A percentile compares a stretch with the other conserved stretches of the same genome.
These are phyloP conservation scores for Shargacucullia verbasci DNA, from an alignment of 2,888 invertebrate species.

Conservation along the genomic window DNA sequence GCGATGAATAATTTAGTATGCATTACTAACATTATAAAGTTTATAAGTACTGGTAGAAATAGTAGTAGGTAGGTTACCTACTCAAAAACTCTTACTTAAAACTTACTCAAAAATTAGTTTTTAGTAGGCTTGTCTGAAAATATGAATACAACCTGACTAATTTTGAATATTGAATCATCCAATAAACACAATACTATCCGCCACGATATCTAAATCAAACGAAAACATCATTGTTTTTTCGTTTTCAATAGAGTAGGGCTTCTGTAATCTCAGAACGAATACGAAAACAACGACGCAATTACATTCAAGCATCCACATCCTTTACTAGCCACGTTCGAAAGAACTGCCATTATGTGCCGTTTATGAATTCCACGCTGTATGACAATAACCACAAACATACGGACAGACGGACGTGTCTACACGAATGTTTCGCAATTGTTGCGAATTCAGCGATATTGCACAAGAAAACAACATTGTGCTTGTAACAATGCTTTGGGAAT, in stretches of 20 bases:
- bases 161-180: neutral
- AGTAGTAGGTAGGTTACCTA: too few relatives aligned
- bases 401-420: slow-evolving; percentile 74
- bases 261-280: neutral
- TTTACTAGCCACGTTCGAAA: slow-evolving; percentile 38
- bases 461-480: slow-evolving; percentile 84
- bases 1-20: neutral
- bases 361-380: slow-evolving; percentile 67
- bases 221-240: neutral
- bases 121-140: too few relatives aligned
- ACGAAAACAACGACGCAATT: slow-evolving; percentile 20
- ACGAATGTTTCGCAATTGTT: slow-evolving; percentile 77
- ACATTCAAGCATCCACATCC: slow-evolving; percentile 27
- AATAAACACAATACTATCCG: slow-evolving; percentile 1
- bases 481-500: slow-evolving; percentile 81
- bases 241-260: neutral
- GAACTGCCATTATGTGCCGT: slow-evolving; percentile 49
- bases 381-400: slow-evolving; percentile 75
- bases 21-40: neutral
- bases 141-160: too few relatives aligned
- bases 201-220: neutral
- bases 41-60: too few relatives aligned
- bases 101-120: too few relatives aligned
- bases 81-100: too few relatives aligned
- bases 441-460: slow-evolving; percentile 84